A percentile compares a stretch with the other conserved stretches of the same genome.
Conservation (phyloP, 2,888 invertebrate genomes). For the Platycnemis pennipes region DNA sequence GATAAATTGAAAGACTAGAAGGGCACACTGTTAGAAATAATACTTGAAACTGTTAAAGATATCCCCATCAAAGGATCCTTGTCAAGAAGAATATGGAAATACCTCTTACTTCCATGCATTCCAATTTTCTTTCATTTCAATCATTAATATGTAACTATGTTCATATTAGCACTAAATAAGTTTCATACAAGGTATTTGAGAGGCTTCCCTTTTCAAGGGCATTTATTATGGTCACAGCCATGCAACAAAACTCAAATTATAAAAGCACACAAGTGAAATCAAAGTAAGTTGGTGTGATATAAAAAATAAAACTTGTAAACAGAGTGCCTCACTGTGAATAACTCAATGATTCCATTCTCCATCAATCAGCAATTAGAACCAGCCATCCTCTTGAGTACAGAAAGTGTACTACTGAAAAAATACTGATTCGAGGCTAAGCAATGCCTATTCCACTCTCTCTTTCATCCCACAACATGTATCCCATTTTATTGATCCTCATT, state of each 20-base stretch:
- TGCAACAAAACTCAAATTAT: background rate
- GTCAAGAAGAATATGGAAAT: background rate
- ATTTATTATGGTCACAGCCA: background rate
- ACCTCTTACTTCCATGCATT: background rate
- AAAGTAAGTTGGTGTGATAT: background rate
- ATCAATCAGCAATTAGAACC: too few species aligned
- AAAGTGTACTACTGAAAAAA: too few species aligned
- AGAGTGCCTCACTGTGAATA: too few species aligned
- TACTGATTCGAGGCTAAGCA: too few species aligned
- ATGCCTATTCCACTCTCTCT: too few species aligned
- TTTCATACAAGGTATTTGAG: background rate
- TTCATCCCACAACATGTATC: too few species aligned
- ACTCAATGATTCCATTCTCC: too few species aligned
- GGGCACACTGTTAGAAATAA: background rate
- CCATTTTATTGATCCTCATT: too few species aligned
- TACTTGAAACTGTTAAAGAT: background rate
- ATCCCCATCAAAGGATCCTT: background rate
- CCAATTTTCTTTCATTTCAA: background rate
- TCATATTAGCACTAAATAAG: background rate
- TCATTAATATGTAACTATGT: background rate
- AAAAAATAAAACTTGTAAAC: background rate
- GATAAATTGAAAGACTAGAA: background rate
- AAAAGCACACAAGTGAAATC: background rate
- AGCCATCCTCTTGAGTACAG: background rate
- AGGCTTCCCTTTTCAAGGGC: background rate